Evolutionary conservation across 2,888 invertebrate species (phyloP).

Genomic region (Meteorus colon): DNA sequence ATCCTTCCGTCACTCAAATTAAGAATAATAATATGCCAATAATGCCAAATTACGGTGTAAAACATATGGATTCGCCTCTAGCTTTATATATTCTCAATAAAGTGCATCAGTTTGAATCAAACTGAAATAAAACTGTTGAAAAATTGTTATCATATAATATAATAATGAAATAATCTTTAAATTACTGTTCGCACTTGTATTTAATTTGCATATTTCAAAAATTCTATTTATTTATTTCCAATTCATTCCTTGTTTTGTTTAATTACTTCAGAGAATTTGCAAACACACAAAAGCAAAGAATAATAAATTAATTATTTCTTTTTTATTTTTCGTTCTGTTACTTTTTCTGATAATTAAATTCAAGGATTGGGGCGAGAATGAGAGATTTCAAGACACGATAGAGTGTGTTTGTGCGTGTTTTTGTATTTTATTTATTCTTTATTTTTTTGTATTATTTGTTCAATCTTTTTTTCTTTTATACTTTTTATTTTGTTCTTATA

Average conservation of each 20-base stretch:
- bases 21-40: slow-evolving; percentile 72
- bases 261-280: background rate
- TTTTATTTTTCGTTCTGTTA: background rate
- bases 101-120: background rate
- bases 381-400: slow-evolving; percentile 38
- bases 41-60: slow-evolving; percentile 68
- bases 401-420: slow-evolving; percentile 15
- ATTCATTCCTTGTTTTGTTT: background rate
- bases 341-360: slow-evolving; percentile 38
- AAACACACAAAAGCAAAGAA: slow-evolving; percentile 4
- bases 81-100: slow-evolving; percentile 27
- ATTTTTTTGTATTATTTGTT: background rate
- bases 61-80: slow-evolving; percentile 49
- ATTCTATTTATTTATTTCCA: background rate
- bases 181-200: background rate
- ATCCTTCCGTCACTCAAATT: slow-evolving; percentile 71
- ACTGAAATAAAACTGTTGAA: background rate
- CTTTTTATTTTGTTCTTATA: background rate
- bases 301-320: slow-evolving; percentile 3
- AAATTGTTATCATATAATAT: background rate
- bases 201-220: slow-evolving; percentile 11
- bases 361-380: slow-evolving; percentile 41
- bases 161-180: background rate
- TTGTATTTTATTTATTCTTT: slow-evolving; percentile 6
- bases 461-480: background rate